phyloP scores from a whole-genome alignment of 2,113 vertebrate species.

The Acrocephalus arundinaceus region DNA sequence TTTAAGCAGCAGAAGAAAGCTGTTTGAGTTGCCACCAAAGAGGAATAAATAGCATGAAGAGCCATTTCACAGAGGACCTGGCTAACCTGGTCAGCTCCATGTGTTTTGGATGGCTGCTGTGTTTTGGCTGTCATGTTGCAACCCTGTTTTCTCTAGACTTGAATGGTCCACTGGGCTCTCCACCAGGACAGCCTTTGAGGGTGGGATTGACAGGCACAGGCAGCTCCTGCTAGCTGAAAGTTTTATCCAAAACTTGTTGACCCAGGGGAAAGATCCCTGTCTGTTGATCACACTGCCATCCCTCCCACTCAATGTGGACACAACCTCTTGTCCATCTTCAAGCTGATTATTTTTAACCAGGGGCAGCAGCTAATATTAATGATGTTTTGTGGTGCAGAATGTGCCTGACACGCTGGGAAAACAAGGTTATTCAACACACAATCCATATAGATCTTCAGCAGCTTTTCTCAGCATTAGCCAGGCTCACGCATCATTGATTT shows the following conservation, averaged over 20 bases:
- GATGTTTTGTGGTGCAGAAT: background rate
- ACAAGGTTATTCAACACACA: background rate
- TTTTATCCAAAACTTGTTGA: background rate
- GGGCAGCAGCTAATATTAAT: background rate
- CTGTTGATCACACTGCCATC: background rate
- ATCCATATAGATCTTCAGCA: background rate
- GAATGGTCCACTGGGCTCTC: background rate
- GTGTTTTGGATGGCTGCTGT: background rate
- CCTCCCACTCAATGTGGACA: background rate
- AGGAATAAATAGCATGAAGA: background rate
- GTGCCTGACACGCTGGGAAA: background rate
- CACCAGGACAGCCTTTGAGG: background rate
- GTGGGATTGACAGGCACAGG: accelerated
- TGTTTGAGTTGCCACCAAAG: background rate
- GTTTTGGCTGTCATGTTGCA: background rate
- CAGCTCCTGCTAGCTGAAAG: background rate
- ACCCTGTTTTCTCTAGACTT: background rate
- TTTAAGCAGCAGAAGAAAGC: background rate
- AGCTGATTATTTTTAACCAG: background rate
- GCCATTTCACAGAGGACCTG: background rate
- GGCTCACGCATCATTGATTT: background rate
- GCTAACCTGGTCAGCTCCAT: background rate
- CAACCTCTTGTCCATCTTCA: background rate
- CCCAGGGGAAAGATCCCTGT: background rate
- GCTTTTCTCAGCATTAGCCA: background rate